Base-by-base conservation (phyloP, 2,888 invertebrate genomes). In the Trichogramma dendrolimi region DNA sequence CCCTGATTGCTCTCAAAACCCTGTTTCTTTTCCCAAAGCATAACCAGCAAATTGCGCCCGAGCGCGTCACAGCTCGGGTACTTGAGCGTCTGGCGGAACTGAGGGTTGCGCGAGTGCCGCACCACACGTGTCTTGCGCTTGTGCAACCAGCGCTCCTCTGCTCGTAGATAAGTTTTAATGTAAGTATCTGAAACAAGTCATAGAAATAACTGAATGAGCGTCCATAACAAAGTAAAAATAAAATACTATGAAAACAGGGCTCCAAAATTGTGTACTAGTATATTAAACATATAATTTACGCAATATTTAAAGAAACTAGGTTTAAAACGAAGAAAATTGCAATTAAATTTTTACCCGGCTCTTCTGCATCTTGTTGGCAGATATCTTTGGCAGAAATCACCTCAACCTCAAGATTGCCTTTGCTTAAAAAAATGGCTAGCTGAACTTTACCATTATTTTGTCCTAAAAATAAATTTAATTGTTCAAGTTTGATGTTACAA, bases 341-440 rank as follows among this genome's bases (percentile, higher is more conserved):
- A 27, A 2, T 27, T 27, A 27, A 27, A 27, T 27, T 27, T 27
- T 27, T 75, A 85, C 85, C 85, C 69, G 88, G 87, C 57, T 88
- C 87, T 72, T 90, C 90, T 63, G 85, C 85, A 72, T 89, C 87
- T 60, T 86, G 86, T 38, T 84, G 83, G 55, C 85, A 83, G 66
- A 91, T 86, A 70, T 87, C 87, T 68, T 86, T 82, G 2, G 88
- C 91, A 69, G 86, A 85, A 61, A 89, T 85, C 41, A 91, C 85
- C 83, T 95, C 94, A 39, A 96, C 90, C 79, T 95, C 94, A 64
- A 96, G 85, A 71, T 92, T 91, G 71, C 94, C 94, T 81, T 95
- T 95, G 75, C 92, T 88, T 84, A 95, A 90, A 73, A 91, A 86
- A 72, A 96, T 87, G 64, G 92, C 92, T 78, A 96, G 83, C 77